Percentiles rank a stretch among this genome's conserved stretches.
phyloP scores from a whole-genome alignment of 2,113 vertebrate genomes.

The Alces alces region DNA sequence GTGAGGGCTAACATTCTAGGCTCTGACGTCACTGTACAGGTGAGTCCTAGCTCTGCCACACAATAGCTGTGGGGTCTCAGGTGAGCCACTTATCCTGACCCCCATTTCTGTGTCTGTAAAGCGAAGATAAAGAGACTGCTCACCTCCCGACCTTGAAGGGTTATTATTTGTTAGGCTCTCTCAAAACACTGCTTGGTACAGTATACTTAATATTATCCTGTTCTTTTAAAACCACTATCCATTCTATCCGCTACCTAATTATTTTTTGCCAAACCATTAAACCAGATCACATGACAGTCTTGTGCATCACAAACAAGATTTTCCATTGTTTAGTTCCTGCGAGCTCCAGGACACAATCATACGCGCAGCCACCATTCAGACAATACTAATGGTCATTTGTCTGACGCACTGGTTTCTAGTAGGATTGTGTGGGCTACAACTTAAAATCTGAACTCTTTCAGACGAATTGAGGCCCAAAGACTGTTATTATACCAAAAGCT shows the following conservation, averaged over 20 bases:
- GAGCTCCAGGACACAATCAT: neutral
- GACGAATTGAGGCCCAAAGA: neutral
- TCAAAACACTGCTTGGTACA: neutral
- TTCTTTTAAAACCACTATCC: neutral
- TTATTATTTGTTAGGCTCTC: neutral
- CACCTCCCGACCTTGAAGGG: neutral
- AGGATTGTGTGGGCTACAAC: neutral
- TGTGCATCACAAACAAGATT: neutral
- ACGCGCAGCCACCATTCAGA: neutral
- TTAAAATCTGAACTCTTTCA: neutral
- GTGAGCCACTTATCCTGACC: neutral
- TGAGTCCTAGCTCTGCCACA: neutral
- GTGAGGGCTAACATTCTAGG: neutral
- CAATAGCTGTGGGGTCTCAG: neutral
- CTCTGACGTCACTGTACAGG: neutral
- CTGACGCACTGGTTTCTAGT: neutral
- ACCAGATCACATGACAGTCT: neutral
- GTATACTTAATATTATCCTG: neutral
- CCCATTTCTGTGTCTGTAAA: neutral
- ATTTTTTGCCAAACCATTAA: neutral
- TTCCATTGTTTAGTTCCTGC: neutral
- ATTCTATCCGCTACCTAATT: neutral
- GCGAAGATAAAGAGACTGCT: neutral
- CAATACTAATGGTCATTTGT: neutral
- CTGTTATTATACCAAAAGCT: neutral